Evolutionary conservation across 2,888 invertebrate genomes (phyloP).

Genomic region (Polyommatus icarus): DNA sequence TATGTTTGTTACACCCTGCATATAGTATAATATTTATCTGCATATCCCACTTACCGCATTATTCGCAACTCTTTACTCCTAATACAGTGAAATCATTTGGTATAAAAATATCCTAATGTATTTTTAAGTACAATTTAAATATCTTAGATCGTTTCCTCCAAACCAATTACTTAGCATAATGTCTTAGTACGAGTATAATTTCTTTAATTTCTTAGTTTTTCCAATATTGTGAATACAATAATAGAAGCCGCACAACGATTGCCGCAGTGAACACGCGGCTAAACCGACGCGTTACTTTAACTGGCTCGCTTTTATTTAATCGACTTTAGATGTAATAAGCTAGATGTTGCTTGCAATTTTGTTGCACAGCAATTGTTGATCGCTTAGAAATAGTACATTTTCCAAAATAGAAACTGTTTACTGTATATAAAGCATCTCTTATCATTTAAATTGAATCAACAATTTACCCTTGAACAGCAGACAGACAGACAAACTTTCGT

Average conservation of each 20-base stretch:
- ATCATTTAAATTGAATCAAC: too few relatives aligned
- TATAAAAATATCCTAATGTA: background rate
- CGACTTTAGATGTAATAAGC: background rate
- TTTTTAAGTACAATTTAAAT: background rate
- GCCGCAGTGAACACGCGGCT: conserved; percentile 4
- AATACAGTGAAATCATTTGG: too few relatives aligned
- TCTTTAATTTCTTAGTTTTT: background rate
- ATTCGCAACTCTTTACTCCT: too few relatives aligned
- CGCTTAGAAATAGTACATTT: too few relatives aligned
- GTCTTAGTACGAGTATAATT: background rate
- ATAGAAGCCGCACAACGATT: background rate
- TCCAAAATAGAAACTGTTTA: too few relatives aligned
- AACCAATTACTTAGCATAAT: background rate
- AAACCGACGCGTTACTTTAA: conserved; percentile 10
- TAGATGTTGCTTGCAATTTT: background rate
- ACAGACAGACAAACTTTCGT: too few relatives aligned
- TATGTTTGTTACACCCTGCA: too few relatives aligned
- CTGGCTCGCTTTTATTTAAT: conserved; percentile 22
- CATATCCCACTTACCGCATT: too few relatives aligned
- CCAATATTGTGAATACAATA: background rate
- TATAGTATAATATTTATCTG: too few relatives aligned
- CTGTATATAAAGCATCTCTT: too few relatives aligned
- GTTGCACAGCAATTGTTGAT: background rate
- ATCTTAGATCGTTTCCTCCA: background rate
- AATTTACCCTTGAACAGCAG: too few relatives aligned